Base-by-base conservation (phyloP, 2,113 vertebrate genomes). In the Brachypodius melanocephalos region DNA sequence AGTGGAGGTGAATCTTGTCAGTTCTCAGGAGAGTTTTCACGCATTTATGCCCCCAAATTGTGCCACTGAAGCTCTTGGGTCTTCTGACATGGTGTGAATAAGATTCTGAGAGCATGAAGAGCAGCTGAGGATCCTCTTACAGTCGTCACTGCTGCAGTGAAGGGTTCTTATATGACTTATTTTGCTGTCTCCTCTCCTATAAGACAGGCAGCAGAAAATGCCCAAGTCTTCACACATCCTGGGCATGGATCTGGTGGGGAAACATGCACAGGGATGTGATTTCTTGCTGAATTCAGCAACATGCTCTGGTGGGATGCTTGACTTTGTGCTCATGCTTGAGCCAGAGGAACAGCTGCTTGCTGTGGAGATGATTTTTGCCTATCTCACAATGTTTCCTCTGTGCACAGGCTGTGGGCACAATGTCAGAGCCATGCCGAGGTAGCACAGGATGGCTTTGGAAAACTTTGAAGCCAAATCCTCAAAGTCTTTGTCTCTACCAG, bases 341-440 rank as follows among this genome's bases (percentile, higher is more conserved):
- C 34, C 36, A 31, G 51, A 49, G 61, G 34, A 6, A 17, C 9
- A 85, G 25, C 16, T 78, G 43, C 57, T 88, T 49, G 15, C 34
- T 51, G 14, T 24, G 26, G 38, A 43, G 38, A 24, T n/a, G 26
- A 12, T 18, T 89, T 82, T 85, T 78, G 19, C 46, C 15, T 66
- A 0, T 58, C 46, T 48, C 36, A 55, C 20, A 25, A 6, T 2
- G 1, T 32, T n/a, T 18, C 9, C 2, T 14, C 43, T 65, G 22
- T 58, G 49, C 10, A 43, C 21, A 40, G 19, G 28, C 38, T 75
- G 57, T 40, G 78, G 45, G 49, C 8, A 43, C 6, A 21, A 31
- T 7, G 5, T 85, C 55, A 75, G 43, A 59, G 3, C 19, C 34
- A 18, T 38, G 36, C 71, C 4, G 0, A 58, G 17, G 48, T 67